Conservation (phyloP, 2,797 vertebrate species). For the Pelodytes ibericus region DNA sequence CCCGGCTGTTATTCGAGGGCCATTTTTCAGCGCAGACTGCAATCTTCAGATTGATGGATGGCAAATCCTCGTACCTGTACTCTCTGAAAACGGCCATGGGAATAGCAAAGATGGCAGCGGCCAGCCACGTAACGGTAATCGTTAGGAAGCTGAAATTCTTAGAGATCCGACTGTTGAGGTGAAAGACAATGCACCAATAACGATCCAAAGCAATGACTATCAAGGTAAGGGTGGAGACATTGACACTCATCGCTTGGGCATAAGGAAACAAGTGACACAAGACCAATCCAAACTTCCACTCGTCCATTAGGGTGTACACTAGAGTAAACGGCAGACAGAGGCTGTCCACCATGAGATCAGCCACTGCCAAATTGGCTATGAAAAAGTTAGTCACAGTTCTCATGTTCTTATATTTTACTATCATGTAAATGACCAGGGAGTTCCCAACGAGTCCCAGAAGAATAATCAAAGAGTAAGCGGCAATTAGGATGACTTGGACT, state of each 20-base stretch:
- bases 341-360: slow-evolving; percentile 88
- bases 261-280: slow-evolving; percentile 90
- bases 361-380: slow-evolving; percentile 90
- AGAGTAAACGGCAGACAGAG: slow-evolving; percentile 91
- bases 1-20: slow-evolving; percentile 83
- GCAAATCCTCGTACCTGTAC: slow-evolving; percentile 85
- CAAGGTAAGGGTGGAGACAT: slow-evolving; percentile 87
- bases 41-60: slow-evolving; percentile 84
- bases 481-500: slow-evolving; percentile 85
- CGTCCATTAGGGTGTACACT: slow-evolving; percentile 86
- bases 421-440: slow-evolving; percentile 87
- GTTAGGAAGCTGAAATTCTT: slow-evolving; percentile 83
- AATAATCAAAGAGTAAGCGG: slow-evolving; percentile 88
- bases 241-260: slow-evolving; percentile 88
- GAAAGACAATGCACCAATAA: slow-evolving; percentile 90
- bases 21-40: slow-evolving; percentile 91
- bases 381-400: slow-evolving; percentile 93
- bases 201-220: slow-evolving; percentile 90
- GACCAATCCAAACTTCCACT: slow-evolving; percentile 90
- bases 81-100: slow-evolving; percentile 91
- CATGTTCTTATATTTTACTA: slow-evolving; percentile 88
- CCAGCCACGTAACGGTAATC: slow-evolving; percentile 82
- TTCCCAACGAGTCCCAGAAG: slow-evolving; percentile 87
- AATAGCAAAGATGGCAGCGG: slow-evolving; percentile 82
- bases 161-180: slow-evolving; percentile 85